Evolutionary conservation across 2,113 vertebrate genomes (phyloP), one percentile per base, ranked within the genome.

Genomic region (Himantopus leucocephalus): DNA sequence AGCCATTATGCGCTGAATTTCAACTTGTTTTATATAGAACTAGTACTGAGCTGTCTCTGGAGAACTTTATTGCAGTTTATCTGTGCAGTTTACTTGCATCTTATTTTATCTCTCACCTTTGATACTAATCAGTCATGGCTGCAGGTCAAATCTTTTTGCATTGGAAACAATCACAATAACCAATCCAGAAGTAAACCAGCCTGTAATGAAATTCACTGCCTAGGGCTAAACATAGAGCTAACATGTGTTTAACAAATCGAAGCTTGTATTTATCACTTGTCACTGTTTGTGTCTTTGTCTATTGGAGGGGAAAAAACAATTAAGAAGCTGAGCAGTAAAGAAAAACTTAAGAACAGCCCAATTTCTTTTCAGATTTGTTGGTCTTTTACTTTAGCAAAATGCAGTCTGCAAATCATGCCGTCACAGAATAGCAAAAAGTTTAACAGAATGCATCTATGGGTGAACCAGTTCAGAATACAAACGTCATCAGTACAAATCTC

Each of bases 221-320:
- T 96, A 96, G 84, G 98, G 98, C 97, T 96, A 98, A 98, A 98
- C 97, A 97, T 59, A 98, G 97, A 98, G 91, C 96, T 98, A 99
- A 98, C 97, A 98, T 98, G 97, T 98, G 98, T 98, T 98, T 97
- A 98, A 97, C 97, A 98, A 98, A 98, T 98, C 97, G 97, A 93
- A 97, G 96, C 97, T 98, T 98, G 96, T 98, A 97, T 98, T 97
- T 97, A 98, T 97, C 98, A 97, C 94, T 94, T 96, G 93, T 97
- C 94, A 98, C 95, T 98, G 97, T 94, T 94, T 97, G 90, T 97
- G 96, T 88, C 87, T 96, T 96, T 94, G 83, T 75, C 87, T 84
- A 23, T 74, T 74, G 86, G 70, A 91, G 79, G 35, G 34, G 27
- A 74, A 91, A 91, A 89, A 84, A 94, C 88, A 96, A 93, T 96